Percentiles rank a stretch among this genome's conserved stretches.
These are phyloP conservation scores for Knipowitschia caucasica DNA, from an alignment of 2,797 vertebrate species.

Conservation along the genomic window DNA sequence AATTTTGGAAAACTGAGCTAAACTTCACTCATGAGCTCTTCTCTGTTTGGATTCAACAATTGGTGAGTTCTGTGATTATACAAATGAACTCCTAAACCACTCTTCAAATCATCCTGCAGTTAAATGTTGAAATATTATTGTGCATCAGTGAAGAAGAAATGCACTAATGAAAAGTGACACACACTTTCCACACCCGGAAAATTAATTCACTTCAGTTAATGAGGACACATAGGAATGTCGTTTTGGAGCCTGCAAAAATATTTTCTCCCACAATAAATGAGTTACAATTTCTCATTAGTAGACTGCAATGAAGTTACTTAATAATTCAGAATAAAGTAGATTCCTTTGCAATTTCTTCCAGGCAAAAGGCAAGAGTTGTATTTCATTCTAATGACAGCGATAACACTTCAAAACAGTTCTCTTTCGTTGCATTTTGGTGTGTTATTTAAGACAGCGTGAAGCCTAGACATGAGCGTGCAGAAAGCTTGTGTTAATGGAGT, in stretches of 20 bases:
- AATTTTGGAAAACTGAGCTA: no score
- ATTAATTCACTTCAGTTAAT: not conserved
- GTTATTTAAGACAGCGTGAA: constrained; percentile 63
- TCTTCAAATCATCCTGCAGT: constrained; percentile 19
- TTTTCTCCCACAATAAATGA: not conserved
- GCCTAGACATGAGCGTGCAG: constrained; percentile 26
- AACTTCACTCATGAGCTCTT: no score
- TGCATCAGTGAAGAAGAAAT: no score
- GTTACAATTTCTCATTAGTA: not conserved
- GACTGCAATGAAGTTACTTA: not conserved
- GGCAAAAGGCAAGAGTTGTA: constrained; percentile 24
- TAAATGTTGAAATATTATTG: not conserved
- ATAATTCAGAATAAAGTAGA: not conserved
- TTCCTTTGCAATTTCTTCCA: not conserved
- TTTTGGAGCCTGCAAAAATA: not conserved
- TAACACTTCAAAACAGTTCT: not conserved
- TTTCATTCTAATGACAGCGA: constrained; percentile 5
- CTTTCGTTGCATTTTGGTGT: constrained; percentile 29
- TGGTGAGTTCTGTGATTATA: no score
- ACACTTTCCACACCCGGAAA: no score
- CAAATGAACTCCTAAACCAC: no score
- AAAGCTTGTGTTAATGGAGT: not conserved
- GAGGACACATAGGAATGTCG: not conserved
- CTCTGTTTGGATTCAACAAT: no score
- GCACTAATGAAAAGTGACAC: no score